A percentile compares a stretch with the other conserved stretches of the same genome.
phyloP scores from a whole-genome alignment of 2,797 vertebrate genomes.

The Podarcis siculus region DNA sequence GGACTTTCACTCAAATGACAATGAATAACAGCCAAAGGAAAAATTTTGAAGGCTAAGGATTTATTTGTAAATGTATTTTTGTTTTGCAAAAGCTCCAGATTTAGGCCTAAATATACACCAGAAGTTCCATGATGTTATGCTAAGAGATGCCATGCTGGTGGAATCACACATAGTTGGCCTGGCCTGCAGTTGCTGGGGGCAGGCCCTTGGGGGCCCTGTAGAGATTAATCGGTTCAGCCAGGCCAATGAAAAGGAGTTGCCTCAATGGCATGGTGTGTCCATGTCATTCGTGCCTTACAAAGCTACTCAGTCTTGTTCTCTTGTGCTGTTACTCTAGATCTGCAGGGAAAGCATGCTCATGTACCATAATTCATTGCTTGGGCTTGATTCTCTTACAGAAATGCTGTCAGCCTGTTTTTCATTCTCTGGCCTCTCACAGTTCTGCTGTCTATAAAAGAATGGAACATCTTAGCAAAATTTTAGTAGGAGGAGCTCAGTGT shows the following conservation, averaged over 20 bases:
- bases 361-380: background rate
- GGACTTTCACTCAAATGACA: background rate
- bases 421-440: no score
- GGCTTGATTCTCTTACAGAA: background rate
- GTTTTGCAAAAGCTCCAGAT: background rate
- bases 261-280: background rate
- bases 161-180: background rate
- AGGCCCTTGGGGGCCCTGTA: background rate
- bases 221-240: background rate
- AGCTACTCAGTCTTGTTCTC: background rate
- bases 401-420: background rate
- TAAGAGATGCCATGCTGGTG: background rate
- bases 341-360: background rate
- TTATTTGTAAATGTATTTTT: background rate
- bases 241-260: background rate
- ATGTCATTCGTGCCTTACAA: background rate
- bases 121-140: slow-evolving; percentile 2
- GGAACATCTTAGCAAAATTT: background rate
- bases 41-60: background rate
- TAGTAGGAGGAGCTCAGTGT: no score
- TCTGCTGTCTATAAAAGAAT: background rate
- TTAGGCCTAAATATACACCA: background rate
- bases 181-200: background rate
- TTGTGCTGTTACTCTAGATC: background rate
- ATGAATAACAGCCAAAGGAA: background rate